These are phyloP conservation scores for Enteromius treurensis DNA, from an alignment of 2,797 vertebrate species.

Conservation along the genomic window DNA sequence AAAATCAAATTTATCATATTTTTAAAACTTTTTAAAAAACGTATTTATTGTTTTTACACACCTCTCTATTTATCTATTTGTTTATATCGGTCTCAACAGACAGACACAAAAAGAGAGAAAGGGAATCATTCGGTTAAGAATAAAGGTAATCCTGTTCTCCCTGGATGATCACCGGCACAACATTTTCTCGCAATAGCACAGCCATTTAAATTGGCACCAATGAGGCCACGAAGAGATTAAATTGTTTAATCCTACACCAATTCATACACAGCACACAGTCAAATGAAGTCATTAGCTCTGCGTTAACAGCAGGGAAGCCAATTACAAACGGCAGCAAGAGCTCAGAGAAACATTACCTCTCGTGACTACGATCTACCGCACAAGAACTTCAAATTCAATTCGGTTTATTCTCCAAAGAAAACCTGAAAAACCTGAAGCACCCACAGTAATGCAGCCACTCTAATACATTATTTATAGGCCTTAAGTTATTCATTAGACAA, in stretches of 20 bases:
- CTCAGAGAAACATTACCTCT: slow-evolving; percentile 32
- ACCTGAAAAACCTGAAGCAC: slow-evolving; percentile 45
- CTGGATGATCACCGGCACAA: slow-evolving; percentile 47
- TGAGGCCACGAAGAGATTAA: slow-evolving; percentile 61
- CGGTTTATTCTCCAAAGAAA: slow-evolving; percentile 17
- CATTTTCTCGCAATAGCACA: slow-evolving; percentile 59
- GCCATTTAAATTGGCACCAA: slow-evolving; percentile 63
- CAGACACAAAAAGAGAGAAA: neutral
- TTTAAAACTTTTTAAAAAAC: too few species aligned
- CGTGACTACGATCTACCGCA: slow-evolving; percentile 14
- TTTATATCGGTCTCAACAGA: neutral
- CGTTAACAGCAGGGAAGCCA: slow-evolving; percentile 54
- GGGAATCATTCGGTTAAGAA: neutral
- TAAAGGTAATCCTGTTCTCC: slow-evolving; percentile 11
- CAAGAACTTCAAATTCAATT: slow-evolving; percentile 38
- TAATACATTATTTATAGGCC: slow-evolving; percentile 69
- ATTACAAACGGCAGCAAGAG: slow-evolving; percentile 48
- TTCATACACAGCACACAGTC: slow-evolving; percentile 58
- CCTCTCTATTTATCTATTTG: neutral
- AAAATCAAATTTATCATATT: neutral
- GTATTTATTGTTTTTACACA: neutral
- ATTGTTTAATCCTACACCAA: slow-evolving; percentile 55
- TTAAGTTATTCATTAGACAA: slow-evolving; percentile 71
- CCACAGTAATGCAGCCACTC: slow-evolving; percentile 43
- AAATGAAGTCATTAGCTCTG: slow-evolving; percentile 64